These are phyloP conservation scores for Pseudochirops corinnae DNA, from an alignment of 2,797 vertebrate genomes.

Conservation along the genomic window DNA sequence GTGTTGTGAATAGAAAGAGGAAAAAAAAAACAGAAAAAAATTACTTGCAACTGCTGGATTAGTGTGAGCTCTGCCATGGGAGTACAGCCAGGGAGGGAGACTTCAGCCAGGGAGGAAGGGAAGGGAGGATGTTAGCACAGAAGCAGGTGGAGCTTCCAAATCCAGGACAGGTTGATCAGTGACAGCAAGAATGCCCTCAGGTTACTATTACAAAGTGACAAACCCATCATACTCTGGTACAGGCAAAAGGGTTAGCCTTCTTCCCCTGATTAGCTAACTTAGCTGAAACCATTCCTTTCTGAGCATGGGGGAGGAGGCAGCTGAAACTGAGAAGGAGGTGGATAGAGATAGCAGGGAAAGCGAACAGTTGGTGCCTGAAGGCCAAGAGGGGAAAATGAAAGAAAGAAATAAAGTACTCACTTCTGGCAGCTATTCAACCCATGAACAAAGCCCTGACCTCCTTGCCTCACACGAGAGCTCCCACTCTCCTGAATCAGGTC, in stretches of 20 bases:
- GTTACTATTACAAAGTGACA: background rate
- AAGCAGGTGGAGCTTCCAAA: background rate
- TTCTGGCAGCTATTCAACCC: background rate
- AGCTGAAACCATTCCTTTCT: background rate
- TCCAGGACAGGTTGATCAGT: background rate
- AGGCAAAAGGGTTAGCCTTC: background rate
- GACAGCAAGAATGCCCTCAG: background rate
- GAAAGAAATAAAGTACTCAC: background rate
- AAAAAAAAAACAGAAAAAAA: background rate
- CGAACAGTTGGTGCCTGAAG: background rate
- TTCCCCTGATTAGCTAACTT: background rate
- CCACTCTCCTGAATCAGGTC: background rate
- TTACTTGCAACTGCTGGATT: background rate
- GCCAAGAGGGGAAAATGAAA: background rate
- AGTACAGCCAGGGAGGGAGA: background rate
- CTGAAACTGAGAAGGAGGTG: background rate
- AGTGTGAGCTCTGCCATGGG: background rate
- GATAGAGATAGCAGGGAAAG: background rate
- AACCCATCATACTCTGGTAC: background rate
- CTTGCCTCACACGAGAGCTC: background rate
- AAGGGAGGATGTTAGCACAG: constrained; percentile 6
- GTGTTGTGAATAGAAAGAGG: background rate
- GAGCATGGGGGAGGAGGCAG: background rate
- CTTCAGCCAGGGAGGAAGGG: rapidly evolving
- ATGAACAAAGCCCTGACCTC: background rate